A percentile compares a stretch with the other conserved stretches of the same genome.
These are phyloP conservation scores for Rotaria macrura DNA, from an alignment of 2,888 invertebrate genomes.

Conservation along the genomic window DNA sequence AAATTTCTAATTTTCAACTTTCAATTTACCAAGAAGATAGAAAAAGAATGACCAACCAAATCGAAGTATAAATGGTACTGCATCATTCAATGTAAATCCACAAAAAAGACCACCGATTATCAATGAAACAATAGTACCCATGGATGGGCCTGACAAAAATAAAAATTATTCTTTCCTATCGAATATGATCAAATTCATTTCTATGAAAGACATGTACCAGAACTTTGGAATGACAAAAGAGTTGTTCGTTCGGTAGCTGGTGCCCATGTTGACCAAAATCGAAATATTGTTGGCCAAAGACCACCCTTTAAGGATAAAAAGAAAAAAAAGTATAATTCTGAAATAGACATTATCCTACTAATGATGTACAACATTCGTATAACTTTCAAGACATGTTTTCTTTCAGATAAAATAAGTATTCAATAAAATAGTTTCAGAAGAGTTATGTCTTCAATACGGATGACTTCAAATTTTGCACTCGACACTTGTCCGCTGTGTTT, in stretches of 20 bases:
- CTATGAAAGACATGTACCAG: not conserved
- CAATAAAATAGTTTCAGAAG: too few species aligned
- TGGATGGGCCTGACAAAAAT: not conserved
- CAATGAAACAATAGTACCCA: not conserved
- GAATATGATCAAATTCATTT: not conserved
- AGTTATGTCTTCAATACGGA: too few species aligned
- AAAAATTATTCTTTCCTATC: not conserved
- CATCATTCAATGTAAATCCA: not conserved
- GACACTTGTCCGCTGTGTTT: too few species aligned
- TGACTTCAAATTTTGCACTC: too few species aligned
- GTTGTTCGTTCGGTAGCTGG: not conserved
- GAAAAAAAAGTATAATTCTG: too few species aligned
- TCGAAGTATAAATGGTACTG: not conserved
- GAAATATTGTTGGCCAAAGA: conserved; percentile 14
- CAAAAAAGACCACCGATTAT: not conserved
- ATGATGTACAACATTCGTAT: too few species aligned
- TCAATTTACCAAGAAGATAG: not conserved
- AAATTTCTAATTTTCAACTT: not conserved
- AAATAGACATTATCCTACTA: too few species aligned
- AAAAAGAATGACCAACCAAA: not conserved
- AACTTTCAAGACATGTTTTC: not conserved
- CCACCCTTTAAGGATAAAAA: not conserved
- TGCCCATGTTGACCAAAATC: not conserved
- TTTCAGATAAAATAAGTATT: too few species aligned
- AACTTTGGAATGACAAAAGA: not conserved